Evolutionary conservation across 2,888 invertebrate genomes (phyloP).

Genomic region (Cyclophora punctaria): DNA sequence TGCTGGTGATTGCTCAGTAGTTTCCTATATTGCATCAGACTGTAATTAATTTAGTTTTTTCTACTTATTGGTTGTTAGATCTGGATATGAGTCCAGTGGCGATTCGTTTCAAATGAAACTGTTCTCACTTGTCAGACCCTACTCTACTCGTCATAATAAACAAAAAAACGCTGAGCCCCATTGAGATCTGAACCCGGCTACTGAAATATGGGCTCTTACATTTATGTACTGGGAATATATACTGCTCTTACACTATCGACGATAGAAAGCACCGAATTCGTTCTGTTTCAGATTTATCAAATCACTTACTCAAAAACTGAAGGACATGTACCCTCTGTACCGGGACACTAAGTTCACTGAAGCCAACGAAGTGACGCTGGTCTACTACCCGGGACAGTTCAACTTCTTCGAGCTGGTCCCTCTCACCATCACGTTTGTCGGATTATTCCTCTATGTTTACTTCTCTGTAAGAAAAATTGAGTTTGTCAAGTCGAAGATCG

Average conservation of each 20-base stretch:
- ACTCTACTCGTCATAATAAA: too few species aligned
- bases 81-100: too few species aligned
- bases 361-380: conserved; percentile 68
- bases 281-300: conserved; percentile 80
- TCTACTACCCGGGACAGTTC: conserved; percentile 93
- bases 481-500: conserved; percentile 89
- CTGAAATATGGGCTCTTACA: too few species aligned
- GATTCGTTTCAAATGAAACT: too few species aligned
- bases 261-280: not conserved
- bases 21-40: too few species aligned
- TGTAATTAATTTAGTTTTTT: too few species aligned
- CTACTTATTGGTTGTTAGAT: too few species aligned
- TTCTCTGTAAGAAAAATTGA: conserved; percentile 98
- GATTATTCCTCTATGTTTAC: conserved; percentile 93
- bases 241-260: not conserved
- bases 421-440: conserved; percentile 86
- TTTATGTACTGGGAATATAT: not conserved
- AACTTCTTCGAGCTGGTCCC: conserved; percentile 90
- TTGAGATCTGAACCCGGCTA: too few species aligned
- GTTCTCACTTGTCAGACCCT: too few species aligned
- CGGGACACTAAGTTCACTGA: conserved; percentile 64
- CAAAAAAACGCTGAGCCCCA: too few species aligned
- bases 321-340: conserved; percentile 82
- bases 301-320: conserved; percentile 81
- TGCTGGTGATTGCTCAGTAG: too few species aligned